Evolutionary conservation across 2,113 vertebrate species (phyloP), one percentile per base, ranked within the genome.

Genomic region (Ophthalmolycus amberensis): DNA sequence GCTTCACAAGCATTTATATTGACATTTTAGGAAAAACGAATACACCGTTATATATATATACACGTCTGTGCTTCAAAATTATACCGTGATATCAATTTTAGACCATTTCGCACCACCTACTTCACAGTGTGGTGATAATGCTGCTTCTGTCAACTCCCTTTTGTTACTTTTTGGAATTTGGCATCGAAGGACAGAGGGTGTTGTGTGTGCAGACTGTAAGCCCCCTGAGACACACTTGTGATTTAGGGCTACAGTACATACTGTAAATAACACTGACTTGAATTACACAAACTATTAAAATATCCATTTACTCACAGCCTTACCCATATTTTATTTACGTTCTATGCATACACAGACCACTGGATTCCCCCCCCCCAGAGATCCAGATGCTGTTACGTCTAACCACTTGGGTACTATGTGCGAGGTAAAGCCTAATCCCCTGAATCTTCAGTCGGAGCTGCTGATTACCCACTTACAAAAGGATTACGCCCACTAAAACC

Each of bases 401-500:
- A 63, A 38, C 50, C 50, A 32, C 34, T 50, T 6, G 5, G 68
- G 66, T 12, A 9, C 15, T 40, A 27, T 11, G 37, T 65, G 38
- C 0, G 8, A 68, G 34, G 6, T 80, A 44, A 67, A 75, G 42
- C 16, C 7, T 70, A 78, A 88, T 82, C 69, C 77, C 48, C 32
- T 16, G 54, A n/a, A 74, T 68, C 44, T 73, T 65, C 40, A 46
- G 63, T 48, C 70, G 38, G n/a, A 40, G 42, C 73, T 65, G 67
- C 44, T 63, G 27, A 86, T 80, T 71, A 71, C 37, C 67, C 73
- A 85, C 56, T 85, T 77, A 79, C 22, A 71, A 22, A 46, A 85
- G 84, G 84, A 89, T 90, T 89, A 89, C 27, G 0, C 37, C 52
- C 59, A 66, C 70, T 71, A 56, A 79, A 83, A 70, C 40, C 63